These are phyloP conservation scores for Reinhardtius hippoglossoides DNA, from an alignment of 2,113 vertebrate genomes.

Conservation along the genomic window DNA sequence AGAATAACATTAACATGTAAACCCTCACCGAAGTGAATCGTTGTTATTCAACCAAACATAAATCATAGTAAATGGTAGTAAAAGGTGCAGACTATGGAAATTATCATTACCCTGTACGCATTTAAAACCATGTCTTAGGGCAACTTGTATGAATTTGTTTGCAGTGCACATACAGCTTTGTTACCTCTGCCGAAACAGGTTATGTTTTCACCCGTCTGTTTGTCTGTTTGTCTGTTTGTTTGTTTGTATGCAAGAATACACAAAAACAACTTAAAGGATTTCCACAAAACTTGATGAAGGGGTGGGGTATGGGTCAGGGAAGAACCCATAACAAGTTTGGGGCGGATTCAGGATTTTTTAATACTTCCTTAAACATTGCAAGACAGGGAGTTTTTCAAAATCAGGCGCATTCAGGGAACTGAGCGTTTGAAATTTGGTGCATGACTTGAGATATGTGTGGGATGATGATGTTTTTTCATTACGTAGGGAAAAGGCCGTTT, in stretches of 20 bases:
- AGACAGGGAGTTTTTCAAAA: no score
- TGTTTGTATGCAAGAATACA: not conserved
- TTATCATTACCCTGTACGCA: slow-evolving; percentile 22
- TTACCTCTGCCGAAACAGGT: not conserved
- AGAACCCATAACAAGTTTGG: no score
- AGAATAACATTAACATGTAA: slow-evolving; percentile 39
- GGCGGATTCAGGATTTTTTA: no score
- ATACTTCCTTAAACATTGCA: no score
- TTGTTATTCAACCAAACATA: slow-evolving; percentile 9
- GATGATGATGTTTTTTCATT: slow-evolving; percentile 8
- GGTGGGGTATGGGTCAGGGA: no score
- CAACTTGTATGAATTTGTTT: not conserved
- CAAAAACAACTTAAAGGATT: not conserved
- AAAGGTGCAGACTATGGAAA: slow-evolving; percentile 12
- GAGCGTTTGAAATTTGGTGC: no score
- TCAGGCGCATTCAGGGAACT: no score
- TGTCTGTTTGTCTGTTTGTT: not conserved
- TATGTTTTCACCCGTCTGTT: not conserved
- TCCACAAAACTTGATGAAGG: no score
- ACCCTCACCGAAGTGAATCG: slow-evolving; percentile 24
- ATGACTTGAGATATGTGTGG: slow-evolving; percentile 17
- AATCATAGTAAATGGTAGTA: not conserved
- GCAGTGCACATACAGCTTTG: slow-evolving; percentile 18
- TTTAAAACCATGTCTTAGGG: not conserved
- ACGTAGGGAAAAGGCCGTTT: slow-evolving; percentile 60